phyloP scores from a whole-genome alignment of 2,797 vertebrate genomes.

The Cuculus canorus region DNA sequence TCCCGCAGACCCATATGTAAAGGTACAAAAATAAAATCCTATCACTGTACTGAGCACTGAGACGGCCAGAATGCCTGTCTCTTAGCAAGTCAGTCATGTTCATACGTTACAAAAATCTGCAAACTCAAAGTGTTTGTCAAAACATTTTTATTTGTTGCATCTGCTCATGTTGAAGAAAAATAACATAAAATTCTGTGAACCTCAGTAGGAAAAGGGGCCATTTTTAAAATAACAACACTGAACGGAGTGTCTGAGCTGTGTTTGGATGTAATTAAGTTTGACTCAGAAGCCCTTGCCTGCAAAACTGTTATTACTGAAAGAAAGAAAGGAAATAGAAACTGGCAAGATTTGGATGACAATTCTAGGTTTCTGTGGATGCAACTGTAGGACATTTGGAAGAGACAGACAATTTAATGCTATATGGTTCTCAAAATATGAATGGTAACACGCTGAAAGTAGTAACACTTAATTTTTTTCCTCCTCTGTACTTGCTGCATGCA shows the following conservation, averaged over 20 bases:
- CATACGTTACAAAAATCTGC: neutral
- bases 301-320: neutral
- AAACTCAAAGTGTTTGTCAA: neutral
- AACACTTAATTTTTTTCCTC: neutral
- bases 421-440: neutral
- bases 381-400: neutral
- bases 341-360: neutral
- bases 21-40: neutral
- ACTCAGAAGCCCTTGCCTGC: neutral
- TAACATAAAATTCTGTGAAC: neutral
- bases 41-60: neutral
- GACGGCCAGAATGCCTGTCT: neutral
- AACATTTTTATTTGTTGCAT: neutral
- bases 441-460: neutral
- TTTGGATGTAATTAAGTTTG: neutral
- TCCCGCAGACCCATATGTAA: neutral
- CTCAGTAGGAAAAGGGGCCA: neutral
- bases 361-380: neutral
- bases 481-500: neutral
- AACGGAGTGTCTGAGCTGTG: neutral
- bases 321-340: neutral
- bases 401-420: neutral
- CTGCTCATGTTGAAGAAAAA: neutral
- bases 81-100: neutral
- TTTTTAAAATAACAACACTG: neutral